phyloP scores from a whole-genome alignment of 2,888 invertebrate species.

The Prenolepis imparis region DNA sequence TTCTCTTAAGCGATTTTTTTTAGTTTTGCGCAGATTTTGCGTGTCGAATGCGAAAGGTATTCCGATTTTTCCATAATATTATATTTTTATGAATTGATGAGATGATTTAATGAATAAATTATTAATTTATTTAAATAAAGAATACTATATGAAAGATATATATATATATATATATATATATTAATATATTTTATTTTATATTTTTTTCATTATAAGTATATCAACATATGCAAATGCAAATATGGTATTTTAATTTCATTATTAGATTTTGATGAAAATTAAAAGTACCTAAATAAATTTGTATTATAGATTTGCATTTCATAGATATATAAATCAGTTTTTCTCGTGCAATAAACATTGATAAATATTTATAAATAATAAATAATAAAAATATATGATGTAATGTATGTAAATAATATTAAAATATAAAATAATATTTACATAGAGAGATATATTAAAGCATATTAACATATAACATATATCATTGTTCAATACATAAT shows the following conservation, averaged over 20 bases:
- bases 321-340: conserved; percentile 23
- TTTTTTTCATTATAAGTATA: not conserved
- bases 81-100: not conserved
- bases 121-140: conserved; percentile 12
- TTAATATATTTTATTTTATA: not conserved
- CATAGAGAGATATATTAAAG: not conserved
- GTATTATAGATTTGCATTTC: conserved; percentile 1
- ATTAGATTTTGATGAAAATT: conserved; percentile 14
- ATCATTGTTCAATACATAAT: not conserved
- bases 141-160: not conserved
- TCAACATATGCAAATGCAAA: not conserved
- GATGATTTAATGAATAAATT: too few relatives aligned
- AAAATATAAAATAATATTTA: not conserved
- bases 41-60: not conserved
- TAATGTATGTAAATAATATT: not conserved
- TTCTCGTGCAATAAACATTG: not conserved
- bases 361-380: conserved; percentile 35
- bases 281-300: conserved; percentile 12
- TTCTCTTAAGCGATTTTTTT: not conserved
- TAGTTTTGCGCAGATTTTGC: not conserved
- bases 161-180: too few relatives aligned
- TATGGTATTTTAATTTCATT: not conserved
- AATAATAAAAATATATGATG: conserved; percentile 11
- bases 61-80: conserved; percentile 2
- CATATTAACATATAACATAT: not conserved